Conservation (phyloP, 2,888 invertebrate species). For the Acronicta psi region DNA sequence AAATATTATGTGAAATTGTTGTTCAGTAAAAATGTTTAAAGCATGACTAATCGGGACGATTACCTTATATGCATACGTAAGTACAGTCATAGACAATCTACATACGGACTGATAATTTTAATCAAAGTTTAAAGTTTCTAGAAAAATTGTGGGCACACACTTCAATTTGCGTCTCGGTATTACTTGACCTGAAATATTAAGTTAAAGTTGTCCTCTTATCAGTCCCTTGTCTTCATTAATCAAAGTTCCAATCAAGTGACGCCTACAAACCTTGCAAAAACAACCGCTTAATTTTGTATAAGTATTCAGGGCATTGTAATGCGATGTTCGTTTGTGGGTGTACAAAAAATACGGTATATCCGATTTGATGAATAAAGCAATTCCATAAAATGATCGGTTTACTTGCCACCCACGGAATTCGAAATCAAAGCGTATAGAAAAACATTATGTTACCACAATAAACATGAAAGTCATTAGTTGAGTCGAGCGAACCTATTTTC, state of each 20-base stretch:
- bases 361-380: neutral
- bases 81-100: neutral
- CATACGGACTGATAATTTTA: no score
- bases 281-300: no score
- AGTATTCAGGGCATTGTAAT: neutral
- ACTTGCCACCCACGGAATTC: neutral
- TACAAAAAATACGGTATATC: neutral
- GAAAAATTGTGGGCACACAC: neutral
- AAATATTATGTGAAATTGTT: constrained; percentile 21
- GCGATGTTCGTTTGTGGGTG: neutral
- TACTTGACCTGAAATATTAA: no score
- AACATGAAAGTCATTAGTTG: constrained; percentile 21
- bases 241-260: no score
- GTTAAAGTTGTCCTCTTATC: no score
- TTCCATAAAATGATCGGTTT: neutral
- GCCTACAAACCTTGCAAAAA: no score
- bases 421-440: neutral
- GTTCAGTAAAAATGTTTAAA: constrained; percentile 17
- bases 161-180: no score
- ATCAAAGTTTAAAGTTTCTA: neutral
- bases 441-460: constrained; percentile 8
- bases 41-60: constrained; percentile 26
- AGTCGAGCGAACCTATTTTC: constrained; percentile 29
- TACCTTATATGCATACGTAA: neutral
- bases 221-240: no score